A percentile compares a stretch with the other conserved stretches of the same genome.
Evolutionary conservation across 2,113 vertebrate genomes (phyloP).

Genomic region (Microtus oregoni): DNA sequence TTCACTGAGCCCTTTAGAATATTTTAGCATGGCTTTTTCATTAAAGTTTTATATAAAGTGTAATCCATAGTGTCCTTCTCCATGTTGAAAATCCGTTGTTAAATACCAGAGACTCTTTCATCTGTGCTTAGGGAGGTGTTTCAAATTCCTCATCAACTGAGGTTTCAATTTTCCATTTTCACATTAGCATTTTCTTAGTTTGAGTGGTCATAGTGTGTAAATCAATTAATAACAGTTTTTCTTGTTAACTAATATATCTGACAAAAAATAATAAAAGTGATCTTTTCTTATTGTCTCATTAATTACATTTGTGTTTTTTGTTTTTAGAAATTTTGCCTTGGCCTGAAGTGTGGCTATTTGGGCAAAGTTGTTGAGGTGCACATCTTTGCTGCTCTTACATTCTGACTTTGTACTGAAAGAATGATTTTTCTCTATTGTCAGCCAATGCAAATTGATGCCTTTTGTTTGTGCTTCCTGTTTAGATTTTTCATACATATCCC

Average conservation of each 20-base stretch:
- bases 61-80: background rate
- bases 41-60: constrained; percentile 32
- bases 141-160: constrained; percentile 28
- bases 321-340: background rate
- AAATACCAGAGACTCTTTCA: background rate
- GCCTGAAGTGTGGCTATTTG: background rate
- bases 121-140: background rate
- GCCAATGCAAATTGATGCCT: background rate
- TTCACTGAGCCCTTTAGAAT: background rate
- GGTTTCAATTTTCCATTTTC: background rate
- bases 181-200: background rate
- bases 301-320: background rate
- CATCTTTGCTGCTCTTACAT: background rate
- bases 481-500: background rate
- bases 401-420: background rate
- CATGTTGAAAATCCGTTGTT: background rate
- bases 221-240: background rate
- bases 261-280: background rate
- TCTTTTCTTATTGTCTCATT: background rate
- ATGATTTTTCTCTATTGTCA: background rate
- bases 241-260: background rate
- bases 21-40: background rate
- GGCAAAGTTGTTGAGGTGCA: background rate
- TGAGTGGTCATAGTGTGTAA: background rate
- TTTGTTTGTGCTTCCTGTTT: background rate